A percentile compares a stretch with the other conserved stretches of the same genome.
Conservation (phyloP, 2,888 invertebrate genomes). For the Drosophila peninsularis region DNA sequence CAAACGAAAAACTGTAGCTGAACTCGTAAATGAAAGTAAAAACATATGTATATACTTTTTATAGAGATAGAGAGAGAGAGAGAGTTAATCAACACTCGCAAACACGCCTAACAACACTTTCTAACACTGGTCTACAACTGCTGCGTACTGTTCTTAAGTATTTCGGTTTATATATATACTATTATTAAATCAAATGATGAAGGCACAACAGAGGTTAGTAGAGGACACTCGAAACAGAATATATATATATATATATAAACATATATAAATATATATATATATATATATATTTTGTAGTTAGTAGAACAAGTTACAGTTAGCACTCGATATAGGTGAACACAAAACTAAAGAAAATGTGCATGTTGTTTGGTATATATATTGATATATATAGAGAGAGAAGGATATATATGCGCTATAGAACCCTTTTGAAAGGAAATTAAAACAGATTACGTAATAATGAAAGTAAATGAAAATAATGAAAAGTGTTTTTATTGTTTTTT, state of each 20-base stretch:
- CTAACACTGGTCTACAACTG: constrained; percentile 69
- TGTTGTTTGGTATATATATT: constrained; percentile 47
- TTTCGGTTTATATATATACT: constrained; percentile 9
- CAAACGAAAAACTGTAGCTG: constrained; percentile 37
- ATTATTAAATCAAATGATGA: constrained; percentile 39
- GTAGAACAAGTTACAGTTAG: constrained; percentile 76
- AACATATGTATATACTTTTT: constrained; percentile 18
- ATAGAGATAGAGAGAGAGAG: constrained; percentile 3
- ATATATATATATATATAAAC: constrained; percentile 36
- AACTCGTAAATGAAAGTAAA: constrained; percentile 36
- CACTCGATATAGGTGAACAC: constrained; percentile 70
- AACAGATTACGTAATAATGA: constrained; percentile 55
- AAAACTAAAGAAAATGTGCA: constrained; percentile 71
- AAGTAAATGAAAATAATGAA: constrained; percentile 39
- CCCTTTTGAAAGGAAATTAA: constrained; percentile 58
- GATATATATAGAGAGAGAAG: constrained; percentile 5
- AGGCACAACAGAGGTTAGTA: constrained; percentile 75
- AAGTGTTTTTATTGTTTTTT: constrained; percentile 46
- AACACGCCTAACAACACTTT: constrained; percentile 39
- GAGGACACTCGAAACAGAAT: constrained; percentile 74
- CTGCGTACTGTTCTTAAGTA: constrained; percentile 54
- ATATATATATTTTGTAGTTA: constrained; percentile 55
- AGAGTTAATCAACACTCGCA: constrained; percentile 32
- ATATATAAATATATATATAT: constrained; percentile 28
- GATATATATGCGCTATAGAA: constrained; percentile 59